Evolutionary conservation across 35 echinoderm and acorn worm genomes (phyloP).

Genomic region (Ophiothrix spiculata): DNA sequence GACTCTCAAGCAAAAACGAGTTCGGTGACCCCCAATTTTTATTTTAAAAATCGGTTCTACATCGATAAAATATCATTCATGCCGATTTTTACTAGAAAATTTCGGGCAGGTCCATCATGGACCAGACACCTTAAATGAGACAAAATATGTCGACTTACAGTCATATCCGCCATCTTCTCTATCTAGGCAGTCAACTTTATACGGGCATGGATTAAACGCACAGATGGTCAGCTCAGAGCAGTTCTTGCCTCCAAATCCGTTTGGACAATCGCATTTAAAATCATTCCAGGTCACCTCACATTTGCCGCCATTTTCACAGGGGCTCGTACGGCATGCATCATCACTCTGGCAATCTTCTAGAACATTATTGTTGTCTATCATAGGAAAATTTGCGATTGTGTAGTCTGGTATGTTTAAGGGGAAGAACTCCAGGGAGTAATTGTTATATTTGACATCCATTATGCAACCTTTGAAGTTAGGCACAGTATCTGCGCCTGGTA

Average conservation of each 20-base stretch:
- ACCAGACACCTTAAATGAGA: too few species aligned
- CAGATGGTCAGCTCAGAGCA: slow-evolving; percentile 77
- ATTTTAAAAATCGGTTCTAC: too few species aligned
- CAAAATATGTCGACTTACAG: too few species aligned
- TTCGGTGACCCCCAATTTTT: too few species aligned
- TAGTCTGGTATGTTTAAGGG: slow-evolving; percentile 47
- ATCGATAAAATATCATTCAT: too few species aligned
- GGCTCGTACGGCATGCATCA: slow-evolving; percentile 57
- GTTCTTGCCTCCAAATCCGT: slow-evolving; percentile 69
- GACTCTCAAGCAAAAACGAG: too few species aligned
- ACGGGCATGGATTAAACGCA: slow-evolving; percentile 49
- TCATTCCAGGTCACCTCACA: slow-evolving; percentile 89
- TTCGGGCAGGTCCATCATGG: too few species aligned
- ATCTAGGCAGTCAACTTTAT: slow-evolving; percentile 50
- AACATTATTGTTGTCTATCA: slow-evolving; percentile 13
- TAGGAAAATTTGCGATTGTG: slow-evolving; percentile 28
- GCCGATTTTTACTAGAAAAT: too few species aligned
- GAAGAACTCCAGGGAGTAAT: slow-evolving; percentile 74
- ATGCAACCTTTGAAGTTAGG: slow-evolving; percentile 81
- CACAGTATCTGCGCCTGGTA: neutral
- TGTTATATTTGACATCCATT: slow-evolving; percentile 77
- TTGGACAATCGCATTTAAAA: slow-evolving; percentile 69
- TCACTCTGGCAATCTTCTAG: slow-evolving; percentile 76
- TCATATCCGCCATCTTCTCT: slow-evolving; percentile 72
- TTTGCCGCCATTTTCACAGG: slow-evolving; percentile 69